Percentiles rank a stretch among this genome's conserved stretches.
phyloP scores from a whole-genome alignment of 2,113 vertebrate genomes.

The Tragulus kanchil region DNA sequence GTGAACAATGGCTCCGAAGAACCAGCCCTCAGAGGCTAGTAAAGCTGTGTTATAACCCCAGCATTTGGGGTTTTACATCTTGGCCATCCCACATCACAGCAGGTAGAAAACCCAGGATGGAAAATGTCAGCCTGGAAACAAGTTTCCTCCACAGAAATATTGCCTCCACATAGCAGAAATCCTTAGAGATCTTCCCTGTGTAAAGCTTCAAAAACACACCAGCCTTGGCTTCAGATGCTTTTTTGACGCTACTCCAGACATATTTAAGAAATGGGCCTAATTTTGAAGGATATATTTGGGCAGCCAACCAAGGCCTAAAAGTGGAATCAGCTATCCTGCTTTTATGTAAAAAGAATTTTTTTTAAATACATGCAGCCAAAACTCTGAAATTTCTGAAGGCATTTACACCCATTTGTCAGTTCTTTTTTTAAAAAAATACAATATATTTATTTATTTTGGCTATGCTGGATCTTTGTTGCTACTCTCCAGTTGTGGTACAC shows the following conservation, averaged over 20 bases:
- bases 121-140: conserved; percentile 82
- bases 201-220: conserved; percentile 68
- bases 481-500: background rate
- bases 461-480: background rate
- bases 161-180: conserved; percentile 76
- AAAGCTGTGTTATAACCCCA: conserved; percentile 72
- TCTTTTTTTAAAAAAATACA: background rate
- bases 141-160: conserved; percentile 79
- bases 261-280: conserved; percentile 77
- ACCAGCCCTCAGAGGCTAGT: conserved; percentile 67
- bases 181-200: conserved; percentile 65
- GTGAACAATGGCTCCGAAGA: conserved; percentile 74
- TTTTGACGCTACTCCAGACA: conserved; percentile 68
- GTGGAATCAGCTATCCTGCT: conserved; percentile 73
- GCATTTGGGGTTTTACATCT: conserved; percentile 68
- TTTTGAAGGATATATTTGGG: conserved; percentile 73
- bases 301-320: conserved; percentile 71
- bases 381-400: conserved; percentile 60
- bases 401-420: conserved; percentile 6
- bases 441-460: background rate
- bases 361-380: conserved; percentile 53
- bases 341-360: conserved; percentile 74
- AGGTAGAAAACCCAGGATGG: conserved; percentile 79
- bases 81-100: conserved; percentile 75
- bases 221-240: conserved; percentile 61